phyloP scores from a whole-genome alignment of 2,888 invertebrate genomes.

The Parasteatoda lunata region DNA sequence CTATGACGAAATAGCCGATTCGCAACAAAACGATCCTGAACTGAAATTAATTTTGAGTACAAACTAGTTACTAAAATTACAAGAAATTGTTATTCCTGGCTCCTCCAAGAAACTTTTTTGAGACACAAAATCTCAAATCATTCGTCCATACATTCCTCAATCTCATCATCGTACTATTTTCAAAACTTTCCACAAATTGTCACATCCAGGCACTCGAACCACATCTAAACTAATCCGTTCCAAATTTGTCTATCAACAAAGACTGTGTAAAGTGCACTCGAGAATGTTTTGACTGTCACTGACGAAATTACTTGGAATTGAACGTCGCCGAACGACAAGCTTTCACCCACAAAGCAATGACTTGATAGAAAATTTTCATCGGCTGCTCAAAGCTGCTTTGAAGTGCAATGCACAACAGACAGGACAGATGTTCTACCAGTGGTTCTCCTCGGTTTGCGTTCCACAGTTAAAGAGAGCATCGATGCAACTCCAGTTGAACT shows the following conservation, averaged over 20 bases:
- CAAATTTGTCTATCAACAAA: not conserved
- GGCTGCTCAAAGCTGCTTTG: not conserved
- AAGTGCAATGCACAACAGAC: not conserved
- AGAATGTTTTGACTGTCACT: not conserved
- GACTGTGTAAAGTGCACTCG: not conserved
- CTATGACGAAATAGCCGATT: not conserved
- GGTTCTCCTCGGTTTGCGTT: not conserved
- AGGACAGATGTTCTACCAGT: not conserved
- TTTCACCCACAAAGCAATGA: not conserved
- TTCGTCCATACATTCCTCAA: not conserved
- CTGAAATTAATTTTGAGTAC: not conserved
- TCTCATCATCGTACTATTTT: not conserved
- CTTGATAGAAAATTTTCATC: not conserved
- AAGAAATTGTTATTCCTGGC: not conserved
- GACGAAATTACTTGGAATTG: not conserved
- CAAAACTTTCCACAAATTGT: not conserved
- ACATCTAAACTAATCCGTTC: not conserved
- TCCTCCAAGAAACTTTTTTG: not conserved
- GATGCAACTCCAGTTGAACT: not conserved
- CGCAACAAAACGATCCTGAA: not conserved
- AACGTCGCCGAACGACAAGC: not conserved
- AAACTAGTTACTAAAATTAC: not conserved
- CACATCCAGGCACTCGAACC: not conserved
- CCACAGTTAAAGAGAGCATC: not conserved
- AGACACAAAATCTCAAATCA: not conserved